Evolutionary conservation across 2,113 vertebrate genomes (phyloP).

Genomic region (Heliornis fulica): DNA sequence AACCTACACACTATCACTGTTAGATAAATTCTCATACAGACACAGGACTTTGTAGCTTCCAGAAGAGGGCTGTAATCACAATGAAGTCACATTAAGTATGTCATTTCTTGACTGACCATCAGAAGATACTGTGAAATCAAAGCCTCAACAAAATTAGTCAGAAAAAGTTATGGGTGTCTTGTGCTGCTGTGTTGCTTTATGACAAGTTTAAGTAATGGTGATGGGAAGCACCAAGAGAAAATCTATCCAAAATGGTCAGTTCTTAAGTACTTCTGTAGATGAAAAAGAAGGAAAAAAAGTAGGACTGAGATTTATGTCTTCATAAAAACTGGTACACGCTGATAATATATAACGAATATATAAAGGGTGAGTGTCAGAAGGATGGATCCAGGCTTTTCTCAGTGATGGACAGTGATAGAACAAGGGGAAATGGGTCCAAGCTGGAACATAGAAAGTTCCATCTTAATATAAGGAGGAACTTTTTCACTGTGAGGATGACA

Average conservation of each 20-base stretch:
- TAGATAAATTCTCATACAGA: background rate
- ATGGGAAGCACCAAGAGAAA: background rate
- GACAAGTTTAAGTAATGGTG: background rate
- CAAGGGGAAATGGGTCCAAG: too few relatives aligned
- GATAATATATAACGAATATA: too few relatives aligned
- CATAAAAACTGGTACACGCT: background rate
- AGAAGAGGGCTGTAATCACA: background rate
- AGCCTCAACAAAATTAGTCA: background rate
- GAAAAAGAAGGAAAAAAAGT: background rate
- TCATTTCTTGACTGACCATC: background rate
- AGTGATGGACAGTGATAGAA: too few relatives aligned
- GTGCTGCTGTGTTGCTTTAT: background rate
- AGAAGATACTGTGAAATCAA: background rate
- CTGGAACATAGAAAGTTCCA: too few relatives aligned
- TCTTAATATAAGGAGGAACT: too few relatives aligned
- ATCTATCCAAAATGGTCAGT: background rate
- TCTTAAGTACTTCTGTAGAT: background rate
- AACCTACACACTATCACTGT: rapidly evolving
- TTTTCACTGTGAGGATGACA: too few relatives aligned
- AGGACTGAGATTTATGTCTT: background rate
- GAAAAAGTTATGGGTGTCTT: rapidly evolving
- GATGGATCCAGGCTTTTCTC: too few relatives aligned
- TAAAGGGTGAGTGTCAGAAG: too few relatives aligned
- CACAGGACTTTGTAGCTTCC: background rate
- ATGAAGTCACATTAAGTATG: background rate